Conservation (phyloP, 2,113 vertebrate species). For the Halcyon senegalensis region DNA sequence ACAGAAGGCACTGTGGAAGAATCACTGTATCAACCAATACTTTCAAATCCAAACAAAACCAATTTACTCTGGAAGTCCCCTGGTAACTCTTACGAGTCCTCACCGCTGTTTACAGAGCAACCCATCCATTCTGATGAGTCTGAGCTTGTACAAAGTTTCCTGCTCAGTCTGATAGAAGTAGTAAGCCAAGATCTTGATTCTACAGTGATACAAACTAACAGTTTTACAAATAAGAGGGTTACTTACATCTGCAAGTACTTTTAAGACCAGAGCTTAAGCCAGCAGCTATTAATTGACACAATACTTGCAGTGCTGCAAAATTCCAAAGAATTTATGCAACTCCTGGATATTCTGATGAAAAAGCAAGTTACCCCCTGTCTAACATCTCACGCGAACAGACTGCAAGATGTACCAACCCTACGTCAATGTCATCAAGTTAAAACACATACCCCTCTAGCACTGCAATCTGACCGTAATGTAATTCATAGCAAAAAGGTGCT, state of each 20-base stretch:
- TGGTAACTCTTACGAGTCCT: background rate
- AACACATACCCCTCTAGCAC: background rate
- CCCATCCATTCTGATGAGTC: background rate
- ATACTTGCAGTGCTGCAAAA: background rate
- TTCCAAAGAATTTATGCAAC: constrained; percentile 15
- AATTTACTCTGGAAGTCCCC: background rate
- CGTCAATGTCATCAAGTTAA: background rate
- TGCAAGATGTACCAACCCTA: background rate
- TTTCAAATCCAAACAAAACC: background rate
- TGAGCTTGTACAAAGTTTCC: background rate
- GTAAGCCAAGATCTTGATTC: background rate
- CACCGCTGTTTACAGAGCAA: background rate
- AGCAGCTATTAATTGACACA: constrained; percentile 18
- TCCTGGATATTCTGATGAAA: background rate
- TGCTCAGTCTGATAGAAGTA: background rate
- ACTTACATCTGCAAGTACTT: constrained; percentile 43
- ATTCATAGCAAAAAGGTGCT: rapidly evolving
- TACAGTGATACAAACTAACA: background rate
- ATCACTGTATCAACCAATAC: background rate
- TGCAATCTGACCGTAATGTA: rapidly evolving
- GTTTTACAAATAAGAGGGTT: background rate
- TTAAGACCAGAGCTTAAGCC: background rate
- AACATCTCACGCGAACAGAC: background rate
- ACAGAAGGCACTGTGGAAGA: background rate
- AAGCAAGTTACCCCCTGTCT: background rate